A percentile compares a stretch with the other conserved stretches of the same genome.
Evolutionary conservation across 2,888 invertebrate genomes (phyloP).

Genomic region (Auanema sp.): DNA sequence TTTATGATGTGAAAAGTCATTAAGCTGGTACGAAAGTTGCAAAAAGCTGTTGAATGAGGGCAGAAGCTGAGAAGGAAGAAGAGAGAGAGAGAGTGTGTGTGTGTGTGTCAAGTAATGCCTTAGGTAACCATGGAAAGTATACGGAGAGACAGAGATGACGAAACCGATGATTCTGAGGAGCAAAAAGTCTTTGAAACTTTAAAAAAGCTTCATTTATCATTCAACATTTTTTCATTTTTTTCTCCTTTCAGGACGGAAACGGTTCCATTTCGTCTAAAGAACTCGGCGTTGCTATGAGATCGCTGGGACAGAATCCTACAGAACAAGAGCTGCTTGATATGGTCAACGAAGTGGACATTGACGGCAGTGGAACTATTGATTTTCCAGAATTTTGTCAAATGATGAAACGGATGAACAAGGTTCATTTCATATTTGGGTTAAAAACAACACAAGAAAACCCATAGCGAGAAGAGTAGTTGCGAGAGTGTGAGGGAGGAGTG

Average conservation of each 20-base stretch:
- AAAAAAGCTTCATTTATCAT: constrained; percentile 1
- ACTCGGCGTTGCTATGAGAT: constrained; percentile 65
- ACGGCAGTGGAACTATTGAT: constrained; percentile 62
- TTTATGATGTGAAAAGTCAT: background rate
- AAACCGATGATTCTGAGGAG: background rate
- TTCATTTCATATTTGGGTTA: constrained; percentile 5
- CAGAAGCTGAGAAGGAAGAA: background rate
- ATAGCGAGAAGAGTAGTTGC: too few relatives aligned
- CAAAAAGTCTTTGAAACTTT: background rate
- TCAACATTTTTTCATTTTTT: background rate
- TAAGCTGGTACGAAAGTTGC: background rate
- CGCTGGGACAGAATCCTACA: constrained; percentile 66
- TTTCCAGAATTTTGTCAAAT: constrained; percentile 64
- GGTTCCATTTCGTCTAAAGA: constrained; percentile 65
- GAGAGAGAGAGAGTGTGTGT: background rate
- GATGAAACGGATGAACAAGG: constrained; percentile 64
- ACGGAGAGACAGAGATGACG: background rate
- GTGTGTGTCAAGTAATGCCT: too few relatives aligned
- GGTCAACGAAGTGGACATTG: constrained; percentile 65
- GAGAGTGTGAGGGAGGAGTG: too few relatives aligned
- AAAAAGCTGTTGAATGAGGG: background rate
- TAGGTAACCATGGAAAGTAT: background rate
- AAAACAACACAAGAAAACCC: too few relatives aligned
- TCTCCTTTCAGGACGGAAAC: constrained; percentile 63
- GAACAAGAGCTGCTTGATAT: constrained; percentile 64